Evolutionary conservation across 1,140 invertebrate species (phyloP).

Genomic region (Diploscapter pachys): DNA sequence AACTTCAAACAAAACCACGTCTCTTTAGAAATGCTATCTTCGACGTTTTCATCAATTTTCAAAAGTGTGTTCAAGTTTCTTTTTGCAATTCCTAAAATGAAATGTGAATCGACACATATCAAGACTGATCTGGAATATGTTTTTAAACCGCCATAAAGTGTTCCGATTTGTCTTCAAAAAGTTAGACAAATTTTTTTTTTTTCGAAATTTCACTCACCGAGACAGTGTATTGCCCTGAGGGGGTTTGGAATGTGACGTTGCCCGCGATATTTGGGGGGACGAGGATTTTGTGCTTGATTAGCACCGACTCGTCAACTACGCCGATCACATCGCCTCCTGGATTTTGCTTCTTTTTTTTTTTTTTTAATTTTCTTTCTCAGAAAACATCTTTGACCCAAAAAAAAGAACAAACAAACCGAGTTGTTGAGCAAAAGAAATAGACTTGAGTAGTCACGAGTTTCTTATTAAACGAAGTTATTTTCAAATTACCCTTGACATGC

Average conservation of each 20-base stretch:
- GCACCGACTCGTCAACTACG: constrained; percentile 86
- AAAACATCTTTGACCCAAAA: neutral
- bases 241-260: constrained; percentile 87
- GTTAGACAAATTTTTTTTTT: constrained; percentile 61
- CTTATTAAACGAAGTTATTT: no score
- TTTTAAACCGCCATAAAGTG: no score
- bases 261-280: constrained; percentile 85
- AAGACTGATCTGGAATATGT: no score
- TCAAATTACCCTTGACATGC: neutral
- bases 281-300: constrained; percentile 92
- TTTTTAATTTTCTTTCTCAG: no score
- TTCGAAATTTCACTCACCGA: no score
- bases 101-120: neutral
- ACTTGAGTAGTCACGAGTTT: no score
- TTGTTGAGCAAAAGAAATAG: neutral
- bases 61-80: no score
- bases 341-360: neutral
- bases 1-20: no score
- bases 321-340: constrained; percentile 93
- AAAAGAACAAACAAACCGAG: neutral
- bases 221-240: constrained; percentile 84
- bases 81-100: constrained; percentile 4
- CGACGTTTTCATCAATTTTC: no score
- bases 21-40: no score
- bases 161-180: constrained; percentile 10